Evolutionary conservation across 2,113 vertebrate genomes (phyloP).

Genomic region (Guaruba guarouba): DNA sequence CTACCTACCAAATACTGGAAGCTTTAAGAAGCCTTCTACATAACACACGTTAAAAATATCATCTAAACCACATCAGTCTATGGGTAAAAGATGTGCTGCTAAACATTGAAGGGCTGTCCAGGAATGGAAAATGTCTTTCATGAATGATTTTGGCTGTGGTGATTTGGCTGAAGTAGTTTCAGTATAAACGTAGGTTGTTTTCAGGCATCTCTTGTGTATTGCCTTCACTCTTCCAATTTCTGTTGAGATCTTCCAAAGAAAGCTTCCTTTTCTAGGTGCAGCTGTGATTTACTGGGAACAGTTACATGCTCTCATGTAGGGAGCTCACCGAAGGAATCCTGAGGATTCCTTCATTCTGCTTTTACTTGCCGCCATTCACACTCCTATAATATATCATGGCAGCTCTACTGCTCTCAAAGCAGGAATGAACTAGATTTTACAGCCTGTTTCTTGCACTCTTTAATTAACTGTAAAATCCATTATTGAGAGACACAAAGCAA

Average conservation of each 20-base stretch:
- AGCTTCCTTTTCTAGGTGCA: background rate
- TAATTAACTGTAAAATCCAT: constrained; percentile 62
- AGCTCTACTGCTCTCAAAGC: background rate
- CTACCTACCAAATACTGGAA: background rate
- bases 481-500: constrained; percentile 40
- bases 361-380: background rate
- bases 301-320: background rate
- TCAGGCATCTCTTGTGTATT: background rate
- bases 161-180: background rate
- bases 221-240: background rate
- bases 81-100: background rate
- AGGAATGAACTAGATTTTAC: constrained; percentile 33
- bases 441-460: constrained; percentile 17
- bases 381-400: background rate
- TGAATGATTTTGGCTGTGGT: background rate
- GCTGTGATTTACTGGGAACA: background rate
- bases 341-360: background rate
- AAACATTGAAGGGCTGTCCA: background rate
- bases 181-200: background rate
- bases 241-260: background rate
- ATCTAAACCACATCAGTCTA: background rate
- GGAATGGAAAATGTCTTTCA: background rate
- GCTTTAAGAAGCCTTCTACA: background rate
- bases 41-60: background rate
- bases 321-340: background rate